phyloP scores from a whole-genome alignment of 2,113 vertebrate species.

The Piaya cayana region DNA sequence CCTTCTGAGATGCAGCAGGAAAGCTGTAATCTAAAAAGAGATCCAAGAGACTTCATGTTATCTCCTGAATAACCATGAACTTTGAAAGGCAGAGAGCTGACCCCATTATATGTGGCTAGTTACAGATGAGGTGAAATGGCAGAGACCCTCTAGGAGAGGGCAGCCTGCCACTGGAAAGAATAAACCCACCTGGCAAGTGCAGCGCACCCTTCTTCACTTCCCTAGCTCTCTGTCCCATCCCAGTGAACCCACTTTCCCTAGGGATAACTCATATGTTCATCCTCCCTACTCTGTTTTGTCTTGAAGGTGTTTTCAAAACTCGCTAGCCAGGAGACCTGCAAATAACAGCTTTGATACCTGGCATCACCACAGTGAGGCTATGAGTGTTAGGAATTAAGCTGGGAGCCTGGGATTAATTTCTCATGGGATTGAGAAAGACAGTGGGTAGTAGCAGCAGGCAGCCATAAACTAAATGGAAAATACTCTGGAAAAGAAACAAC shows the following conservation, averaged over 20 bases:
- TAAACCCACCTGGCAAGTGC: background rate
- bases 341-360: background rate
- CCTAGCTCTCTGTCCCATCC: background rate
- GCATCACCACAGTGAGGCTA: background rate
- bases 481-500: background rate
- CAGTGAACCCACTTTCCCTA: background rate
- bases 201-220: background rate
- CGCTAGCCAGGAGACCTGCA: background rate
- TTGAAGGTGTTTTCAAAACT: background rate
- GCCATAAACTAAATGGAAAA: background rate
- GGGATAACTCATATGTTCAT: background rate
- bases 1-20: constrained; percentile 73
- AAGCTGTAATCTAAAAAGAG: constrained; percentile 76
- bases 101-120: background rate
- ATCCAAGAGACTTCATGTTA: constrained; percentile 4
- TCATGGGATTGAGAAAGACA: background rate
- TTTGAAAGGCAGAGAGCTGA: background rate
- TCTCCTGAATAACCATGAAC: background rate
- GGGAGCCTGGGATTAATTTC: background rate
- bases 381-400: background rate
- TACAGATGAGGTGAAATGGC: background rate
- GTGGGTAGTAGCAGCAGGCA: background rate
- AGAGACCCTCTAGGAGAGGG: background rate
- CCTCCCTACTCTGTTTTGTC: background rate
- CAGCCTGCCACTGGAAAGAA: background rate